A percentile compares a stretch with the other conserved stretches of the same genome.
phyloP scores from a whole-genome alignment of 1,140 invertebrate species.

The Calliphora vicina region DNA sequence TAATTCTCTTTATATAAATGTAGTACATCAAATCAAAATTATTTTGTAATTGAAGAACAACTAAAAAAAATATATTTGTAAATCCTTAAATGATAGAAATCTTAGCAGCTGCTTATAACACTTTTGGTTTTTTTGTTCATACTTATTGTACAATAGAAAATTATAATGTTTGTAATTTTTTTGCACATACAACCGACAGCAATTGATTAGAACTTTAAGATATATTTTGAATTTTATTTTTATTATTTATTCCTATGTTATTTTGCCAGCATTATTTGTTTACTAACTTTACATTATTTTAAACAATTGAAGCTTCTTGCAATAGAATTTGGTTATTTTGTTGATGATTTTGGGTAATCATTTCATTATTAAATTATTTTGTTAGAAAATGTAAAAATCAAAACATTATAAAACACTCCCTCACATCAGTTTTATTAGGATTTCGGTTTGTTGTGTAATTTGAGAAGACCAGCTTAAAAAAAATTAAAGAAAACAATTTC shows the following conservation, averaged over 20 bases:
- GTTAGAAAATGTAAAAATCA: not conserved
- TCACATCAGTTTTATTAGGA: not conserved
- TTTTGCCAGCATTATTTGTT: not conserved
- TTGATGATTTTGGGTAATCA: not conserved
- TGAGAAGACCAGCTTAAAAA: not conserved
- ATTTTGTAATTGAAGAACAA: not conserved
- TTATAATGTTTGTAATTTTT: not conserved
- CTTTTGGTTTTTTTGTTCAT: not conserved
- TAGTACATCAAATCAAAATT: no score
- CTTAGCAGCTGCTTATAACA: constrained; percentile 18
- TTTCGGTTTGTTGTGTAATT: not conserved
- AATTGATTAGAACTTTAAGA: constrained; percentile 8
- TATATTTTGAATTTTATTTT: not conserved
- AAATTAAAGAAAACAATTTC: not conserved
- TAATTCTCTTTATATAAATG: no score
- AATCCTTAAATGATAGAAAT: not conserved
- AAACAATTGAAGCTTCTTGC: not conserved
- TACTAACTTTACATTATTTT: not conserved
- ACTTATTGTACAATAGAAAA: not conserved
- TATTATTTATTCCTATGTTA: not conserved
- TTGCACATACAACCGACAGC: not conserved
- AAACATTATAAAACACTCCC: not conserved
- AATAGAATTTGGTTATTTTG: not conserved
- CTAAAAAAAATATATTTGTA: not conserved
- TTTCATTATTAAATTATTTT: not conserved